Percentiles rank a stretch among this genome's conserved stretches.
Evolutionary conservation across 2,797 vertebrate genomes (phyloP).

Genomic region (Clarias laeviceps): DNA sequence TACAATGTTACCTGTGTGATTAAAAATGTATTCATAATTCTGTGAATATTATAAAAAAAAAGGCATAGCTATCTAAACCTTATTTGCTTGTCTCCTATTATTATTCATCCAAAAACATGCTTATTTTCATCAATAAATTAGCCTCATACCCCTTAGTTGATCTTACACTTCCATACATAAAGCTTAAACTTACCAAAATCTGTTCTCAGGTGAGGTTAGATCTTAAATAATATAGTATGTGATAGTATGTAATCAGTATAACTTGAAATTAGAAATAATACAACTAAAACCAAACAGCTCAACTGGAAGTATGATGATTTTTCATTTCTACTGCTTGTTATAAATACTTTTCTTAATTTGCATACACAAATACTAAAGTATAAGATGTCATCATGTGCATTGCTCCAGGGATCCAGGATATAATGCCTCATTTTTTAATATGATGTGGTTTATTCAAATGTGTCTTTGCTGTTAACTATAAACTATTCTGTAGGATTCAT

Average conservation of each 20-base stretch:
- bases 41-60: not conserved
- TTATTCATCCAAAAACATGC: not conserved
- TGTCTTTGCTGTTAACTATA: not conserved
- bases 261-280: too few relatives aligned
- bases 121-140: not conserved
- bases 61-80: not conserved
- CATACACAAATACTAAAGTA: not conserved
- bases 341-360: not conserved
- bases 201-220: not conserved
- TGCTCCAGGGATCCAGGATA: not conserved
- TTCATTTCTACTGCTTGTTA: not conserved
- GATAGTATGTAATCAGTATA: too few relatives aligned
- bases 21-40: not conserved
- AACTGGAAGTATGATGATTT: not conserved
- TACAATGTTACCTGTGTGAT: not conserved
- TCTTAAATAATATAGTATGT: not conserved
- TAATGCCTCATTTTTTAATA: not conserved
- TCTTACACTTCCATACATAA: not conserved
- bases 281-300: not conserved
- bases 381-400: not conserved
- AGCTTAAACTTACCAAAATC: conserved; percentile 12
- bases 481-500: too few relatives aligned
- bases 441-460: not conserved
- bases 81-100: not conserved
- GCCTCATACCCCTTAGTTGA: not conserved